Percentiles rank a stretch among this genome's conserved stretches.
These are phyloP conservation scores for Acipenser ruthenus DNA, from an alignment of 2,797 vertebrate genomes.

Conservation along the genomic window DNA sequence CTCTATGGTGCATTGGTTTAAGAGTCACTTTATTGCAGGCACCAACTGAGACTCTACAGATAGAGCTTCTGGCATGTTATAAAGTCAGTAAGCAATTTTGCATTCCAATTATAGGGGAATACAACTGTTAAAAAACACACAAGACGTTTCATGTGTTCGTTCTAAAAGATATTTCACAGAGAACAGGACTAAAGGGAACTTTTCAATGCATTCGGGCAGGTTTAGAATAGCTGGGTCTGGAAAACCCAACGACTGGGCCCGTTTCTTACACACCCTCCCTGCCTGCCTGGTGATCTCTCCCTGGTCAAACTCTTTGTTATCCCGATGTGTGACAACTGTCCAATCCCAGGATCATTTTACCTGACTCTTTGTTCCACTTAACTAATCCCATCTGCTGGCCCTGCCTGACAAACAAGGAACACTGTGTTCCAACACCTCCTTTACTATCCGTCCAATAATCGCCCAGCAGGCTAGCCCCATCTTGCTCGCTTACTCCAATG, in stretches of 20 bases:
- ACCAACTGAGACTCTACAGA: too few relatives aligned
- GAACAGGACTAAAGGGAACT: too few relatives aligned
- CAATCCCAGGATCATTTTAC: not conserved
- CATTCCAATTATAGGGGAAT: too few relatives aligned
- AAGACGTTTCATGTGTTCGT: too few relatives aligned
- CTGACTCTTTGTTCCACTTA: constrained; percentile 3
- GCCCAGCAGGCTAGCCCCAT: not conserved
- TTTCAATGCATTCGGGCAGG: not conserved
- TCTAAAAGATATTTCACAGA: too few relatives aligned
- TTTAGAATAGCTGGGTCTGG: not conserved
- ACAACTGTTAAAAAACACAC: too few relatives aligned
- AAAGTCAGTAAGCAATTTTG: too few relatives aligned
- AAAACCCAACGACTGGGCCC: too few relatives aligned
- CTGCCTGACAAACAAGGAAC: not conserved
- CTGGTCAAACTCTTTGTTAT: not conserved
- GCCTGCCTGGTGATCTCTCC: not conserved
- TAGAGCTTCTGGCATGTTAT: too few relatives aligned
- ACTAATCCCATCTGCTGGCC: constrained; percentile 1
- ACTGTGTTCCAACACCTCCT: not conserved
- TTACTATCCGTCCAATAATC: not conserved
- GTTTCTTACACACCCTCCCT: not conserved
- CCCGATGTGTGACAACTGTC: not conserved
- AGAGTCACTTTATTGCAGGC: too few relatives aligned
- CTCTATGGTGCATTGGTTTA: too few relatives aligned
- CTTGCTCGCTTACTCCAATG: too few relatives aligned